Evolutionary conservation across 2,113 vertebrate species (phyloP), one percentile per base, ranked within the genome.

Genomic region (Dendrocopos noguchii): DNA sequence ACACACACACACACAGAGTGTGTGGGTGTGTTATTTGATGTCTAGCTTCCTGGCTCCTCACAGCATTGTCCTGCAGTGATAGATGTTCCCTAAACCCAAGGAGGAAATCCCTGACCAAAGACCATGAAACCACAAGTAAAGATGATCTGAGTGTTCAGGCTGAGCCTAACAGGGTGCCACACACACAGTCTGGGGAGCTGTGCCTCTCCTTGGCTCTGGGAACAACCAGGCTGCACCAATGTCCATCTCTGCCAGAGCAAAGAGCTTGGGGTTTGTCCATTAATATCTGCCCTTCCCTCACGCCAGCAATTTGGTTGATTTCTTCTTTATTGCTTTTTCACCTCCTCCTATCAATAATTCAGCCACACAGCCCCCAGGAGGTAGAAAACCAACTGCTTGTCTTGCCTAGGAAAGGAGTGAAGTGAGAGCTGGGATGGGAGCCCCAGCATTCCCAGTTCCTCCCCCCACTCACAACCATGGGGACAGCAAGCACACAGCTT

Each of bases 251-350:
- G 64, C 77, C 87, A 63, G 66, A 81, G 6, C 55, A 70, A 65
- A 76, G 67, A 28, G 72, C 78, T 83, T 65, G 12, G 31, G 42
- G 4, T 12, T 42, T 42, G 39, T 42, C 19, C 57, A 91, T 92
- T 94, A 91, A 92, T 92, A 85, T 73, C 65, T 67, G 82, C 46
- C 88, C 84, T 94, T 74, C 84, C 68, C 82, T 95, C 82, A 72
- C 52, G 72, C 91, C 83, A 74, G 79, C 88, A 90, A 84, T 91
- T 88, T 87, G 92, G 83, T 71, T 95, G 93, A 77, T 92, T 94
- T 90, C 89, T 96, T 93, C 76, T 94, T 96, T 96, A 93, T 91
- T 93, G 89, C 65, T 91, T 94, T 94, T 96, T 91, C 91, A 87
- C 89, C 91, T 91, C 91, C 87, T 44, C 18, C 87, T 75, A 88